Percentiles rank a stretch among this genome's conserved stretches.
These are phyloP conservation scores for Euplexia lucipara DNA, from an alignment of 2,888 invertebrate species.

Conservation along the genomic window DNA sequence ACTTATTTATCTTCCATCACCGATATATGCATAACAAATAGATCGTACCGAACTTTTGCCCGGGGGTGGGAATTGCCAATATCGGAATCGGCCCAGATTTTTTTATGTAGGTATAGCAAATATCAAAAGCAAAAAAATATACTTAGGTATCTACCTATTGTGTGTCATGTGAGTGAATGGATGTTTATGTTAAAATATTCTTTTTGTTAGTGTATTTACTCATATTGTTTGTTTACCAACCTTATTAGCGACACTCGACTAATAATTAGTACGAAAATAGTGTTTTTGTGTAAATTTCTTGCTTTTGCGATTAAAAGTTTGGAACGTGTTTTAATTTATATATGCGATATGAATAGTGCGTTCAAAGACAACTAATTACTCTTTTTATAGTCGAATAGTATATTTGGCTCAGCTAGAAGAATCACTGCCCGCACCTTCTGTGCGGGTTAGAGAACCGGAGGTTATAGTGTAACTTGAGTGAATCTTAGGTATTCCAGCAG, in stretches of 20 bases:
- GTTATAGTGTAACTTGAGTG: background rate
- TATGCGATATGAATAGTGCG: conserved; percentile 18
- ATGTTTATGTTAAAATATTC: background rate
- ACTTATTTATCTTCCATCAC: conserved; percentile 12
- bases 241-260: conserved; percentile 1
- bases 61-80: background rate
- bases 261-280: conserved; percentile 6
- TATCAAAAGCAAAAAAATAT: background rate
- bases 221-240: background rate
- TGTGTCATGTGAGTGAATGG: no score
- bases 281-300: conserved; percentile 39
- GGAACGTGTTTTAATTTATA: conserved; percentile 17
- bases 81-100: background rate
- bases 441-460: background rate
- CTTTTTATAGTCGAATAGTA: conserved; percentile 43
- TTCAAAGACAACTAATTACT: conserved; percentile 1
- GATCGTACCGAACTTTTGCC: background rate
- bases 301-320: conserved; percentile 34
- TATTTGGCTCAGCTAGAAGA: background rate
- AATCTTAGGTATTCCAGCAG: background rate
- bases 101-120: background rate
- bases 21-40: conserved; percentile 25
- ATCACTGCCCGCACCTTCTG: background rate
- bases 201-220: background rate
- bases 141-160: no score